Base-by-base conservation (phyloP, 2,888 invertebrate genomes). In the Dynastes grantii region DNA sequence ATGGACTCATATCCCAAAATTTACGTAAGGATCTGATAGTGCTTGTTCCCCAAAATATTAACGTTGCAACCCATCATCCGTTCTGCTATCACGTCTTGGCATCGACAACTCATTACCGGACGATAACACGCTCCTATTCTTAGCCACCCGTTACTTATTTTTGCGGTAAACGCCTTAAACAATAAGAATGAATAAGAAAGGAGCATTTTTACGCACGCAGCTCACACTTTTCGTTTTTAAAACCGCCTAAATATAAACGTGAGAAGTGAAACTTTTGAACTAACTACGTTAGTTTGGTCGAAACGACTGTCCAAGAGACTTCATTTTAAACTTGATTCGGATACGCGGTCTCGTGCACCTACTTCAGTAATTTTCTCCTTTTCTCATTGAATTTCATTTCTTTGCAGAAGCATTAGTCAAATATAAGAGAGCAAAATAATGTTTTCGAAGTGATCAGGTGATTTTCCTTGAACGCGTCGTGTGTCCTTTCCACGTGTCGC, bases 111-210 rank as follows among this genome's bases (percentile, higher is more conserved):
- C 4, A 5, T 68, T 29, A 53, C 51, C 68, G 49, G 68, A 27
- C 68, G 68, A 27, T 16, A 68, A 68, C n/a, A 51, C n/a, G 16
- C 40, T 9, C 51, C 68, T 68, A 68, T 68, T 51, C 22, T 51
- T 68, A 68, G 29, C 11, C 5, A 9, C 4, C 53, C 53, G 68
- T 3, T 68, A 27, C n/a, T 51, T 51, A 49, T 68, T 45, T 75
- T 75, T 61, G 73, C 58, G 40, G 11, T 63, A 27, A 75, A 75
- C 45, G 61, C 61, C 45, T 61, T 45, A 75, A 75, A 75, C 61
- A 63, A 75, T 75, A 45, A 75, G n/a, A 75, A 71, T 55, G 73
- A 63, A 61, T 75, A 61, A 75, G 73, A 75, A 75, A 75, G 40
- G 45, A 27, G 22, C 16, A 8, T 68, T 68, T 51, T 49, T 51